phyloP scores from a whole-genome alignment of 2,113 vertebrate species.

The Saccopteryx bilineata region DNA sequence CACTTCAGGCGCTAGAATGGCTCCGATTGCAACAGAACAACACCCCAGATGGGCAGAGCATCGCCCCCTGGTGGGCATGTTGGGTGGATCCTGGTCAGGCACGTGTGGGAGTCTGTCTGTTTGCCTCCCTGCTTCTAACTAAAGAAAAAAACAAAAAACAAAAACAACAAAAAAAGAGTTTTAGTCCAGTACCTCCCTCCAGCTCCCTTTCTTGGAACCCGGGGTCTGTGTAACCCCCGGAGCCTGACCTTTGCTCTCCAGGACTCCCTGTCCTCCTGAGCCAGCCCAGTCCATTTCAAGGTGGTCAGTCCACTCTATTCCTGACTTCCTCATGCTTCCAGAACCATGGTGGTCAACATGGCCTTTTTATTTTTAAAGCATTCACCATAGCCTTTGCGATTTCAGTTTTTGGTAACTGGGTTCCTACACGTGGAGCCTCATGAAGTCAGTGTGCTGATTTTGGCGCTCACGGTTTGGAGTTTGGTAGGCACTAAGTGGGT shows the following conservation, averaged over 20 bases:
- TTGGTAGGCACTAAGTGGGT: background rate
- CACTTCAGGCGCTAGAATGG: no score
- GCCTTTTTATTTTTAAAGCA: background rate
- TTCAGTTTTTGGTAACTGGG: background rate
- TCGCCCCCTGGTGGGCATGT: no score
- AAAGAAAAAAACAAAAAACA: no score
- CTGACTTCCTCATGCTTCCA: background rate
- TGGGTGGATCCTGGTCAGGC: no score
- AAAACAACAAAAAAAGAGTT: no score
- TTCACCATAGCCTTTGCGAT: background rate
- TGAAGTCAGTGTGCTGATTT: background rate
- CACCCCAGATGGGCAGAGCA: no score
- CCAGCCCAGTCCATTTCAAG: background rate
- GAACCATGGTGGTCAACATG: background rate
- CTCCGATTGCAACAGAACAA: no score
- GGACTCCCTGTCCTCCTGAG: accelerated
- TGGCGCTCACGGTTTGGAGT: background rate
- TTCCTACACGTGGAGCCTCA: background rate
- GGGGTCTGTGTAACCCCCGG: accelerated
- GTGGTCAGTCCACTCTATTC: background rate
- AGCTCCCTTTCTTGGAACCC: accelerated
- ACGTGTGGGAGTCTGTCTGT: no score
- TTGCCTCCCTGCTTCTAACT: no score
- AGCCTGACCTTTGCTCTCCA: background rate
- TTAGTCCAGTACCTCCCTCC: background rate